phyloP scores from a whole-genome alignment of 2,797 vertebrate genomes.

The Tarsius wallacei region DNA sequence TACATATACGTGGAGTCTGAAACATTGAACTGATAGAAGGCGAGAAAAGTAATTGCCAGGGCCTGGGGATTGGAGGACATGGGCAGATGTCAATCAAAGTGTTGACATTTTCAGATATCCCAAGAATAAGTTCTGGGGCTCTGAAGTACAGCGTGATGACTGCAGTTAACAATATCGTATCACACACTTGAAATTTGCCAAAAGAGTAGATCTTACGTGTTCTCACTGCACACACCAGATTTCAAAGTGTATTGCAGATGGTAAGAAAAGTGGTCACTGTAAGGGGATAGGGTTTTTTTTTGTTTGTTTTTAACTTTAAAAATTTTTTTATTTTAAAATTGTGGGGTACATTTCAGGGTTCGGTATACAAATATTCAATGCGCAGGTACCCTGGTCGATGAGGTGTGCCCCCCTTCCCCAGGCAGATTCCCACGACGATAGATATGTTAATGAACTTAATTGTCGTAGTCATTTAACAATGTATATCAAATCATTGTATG shows the following conservation, averaged over 20 bases:
- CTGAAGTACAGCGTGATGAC: not conserved
- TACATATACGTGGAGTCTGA: not conserved
- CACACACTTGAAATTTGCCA: not conserved
- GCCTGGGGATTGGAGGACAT: not conserved
- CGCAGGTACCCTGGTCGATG: too few species aligned
- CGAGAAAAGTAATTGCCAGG: not conserved
- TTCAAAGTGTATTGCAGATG: too few species aligned
- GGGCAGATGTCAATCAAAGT: not conserved
- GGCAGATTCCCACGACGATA: too few species aligned
- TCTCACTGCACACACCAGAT: not conserved
- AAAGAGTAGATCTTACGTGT: not conserved
- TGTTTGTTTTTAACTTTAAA: too few species aligned
- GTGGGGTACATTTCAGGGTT: too few species aligned
- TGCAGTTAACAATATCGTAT: not conserved
- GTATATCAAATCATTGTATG: not conserved
- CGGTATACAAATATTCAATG: too few species aligned
- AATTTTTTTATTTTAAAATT: too few species aligned
- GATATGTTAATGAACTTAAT: not conserved
- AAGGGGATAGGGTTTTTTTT: not conserved
- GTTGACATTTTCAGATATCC: not conserved
- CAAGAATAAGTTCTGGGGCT: not conserved
- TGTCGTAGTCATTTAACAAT: not conserved
- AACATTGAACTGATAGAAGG: not conserved
- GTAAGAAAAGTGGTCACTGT: not conserved
- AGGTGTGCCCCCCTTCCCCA: too few species aligned